Evolutionary conservation across 2,888 invertebrate genomes (phyloP), one percentile per base, ranked within the genome.

Genomic region (Sepioteuthis lessoniana): DNA sequence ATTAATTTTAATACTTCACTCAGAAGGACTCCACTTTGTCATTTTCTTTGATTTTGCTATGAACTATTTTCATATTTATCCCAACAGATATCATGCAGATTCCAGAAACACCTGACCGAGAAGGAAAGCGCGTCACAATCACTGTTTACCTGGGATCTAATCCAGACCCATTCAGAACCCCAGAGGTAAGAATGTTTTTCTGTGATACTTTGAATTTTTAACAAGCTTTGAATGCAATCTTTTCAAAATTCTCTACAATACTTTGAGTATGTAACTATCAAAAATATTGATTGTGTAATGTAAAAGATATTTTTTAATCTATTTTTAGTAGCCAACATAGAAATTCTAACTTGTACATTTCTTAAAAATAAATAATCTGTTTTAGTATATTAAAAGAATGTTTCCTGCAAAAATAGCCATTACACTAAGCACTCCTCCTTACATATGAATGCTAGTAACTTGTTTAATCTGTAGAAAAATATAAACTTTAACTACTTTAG

Each of bases 61-160:
- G 25, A 60, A 60, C 28, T 91, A 38, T 90, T 91, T 93, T 90
- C n/a, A 21, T 94, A 35, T 94, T 94, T 93, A 35, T 94, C 50
- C 60, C 94, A 95, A 93, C 96, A 96, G 97, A 97, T 94, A 95
- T 97, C 95, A 95, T 97, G 94, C 95, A 97, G 55, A 93, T 93
- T 94, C 96, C 96, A 94, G 97, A 97, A 90, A 96, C 96, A 46
- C 96, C 97, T n/a, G 97, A 97, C 60, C 95, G 97, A 76, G 97
- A 97, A 93, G 97, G 99, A 94, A 99, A 99, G 97, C 98, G 98
- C 96, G 98, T 99, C 95, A 98, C 98, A 90, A 98, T 99, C 95
- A 98, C 98, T 7, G 98, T 99, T 93, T 98, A 98, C 96, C 97
- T 99, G 94, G 99, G 99, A 31, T 96, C 96, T 55, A 96, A 96